These are phyloP conservation scores for Bergia puertoricense DNA, from an alignment of 92 coral and sea anemone species.

Conservation along the genomic window DNA sequence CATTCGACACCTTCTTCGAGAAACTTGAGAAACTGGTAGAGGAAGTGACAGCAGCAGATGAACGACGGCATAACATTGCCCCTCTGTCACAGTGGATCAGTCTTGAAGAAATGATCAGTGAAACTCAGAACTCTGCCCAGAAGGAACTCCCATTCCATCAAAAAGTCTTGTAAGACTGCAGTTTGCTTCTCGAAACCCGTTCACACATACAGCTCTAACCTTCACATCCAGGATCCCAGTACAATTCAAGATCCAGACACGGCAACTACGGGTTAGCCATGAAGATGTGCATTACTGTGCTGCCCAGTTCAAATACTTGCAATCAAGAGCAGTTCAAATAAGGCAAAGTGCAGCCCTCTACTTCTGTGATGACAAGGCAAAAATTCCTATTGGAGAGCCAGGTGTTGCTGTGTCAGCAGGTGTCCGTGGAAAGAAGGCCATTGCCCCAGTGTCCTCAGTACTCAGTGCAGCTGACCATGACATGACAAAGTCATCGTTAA, in stretches of 20 bases:
- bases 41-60: slow-evolving; percentile 31
- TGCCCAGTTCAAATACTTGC: slow-evolving; percentile 31
- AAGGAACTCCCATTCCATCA: slow-evolving; percentile 46
- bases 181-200: slow-evolving; percentile 53
- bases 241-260: slow-evolving; percentile 24
- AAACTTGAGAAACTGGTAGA: neutral
- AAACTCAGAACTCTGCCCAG: slow-evolving; percentile 33
- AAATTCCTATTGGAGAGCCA: too few species aligned
- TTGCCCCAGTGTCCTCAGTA: too few species aligned
- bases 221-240: slow-evolving; percentile 37
- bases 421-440: too few species aligned
- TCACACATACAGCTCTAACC: slow-evolving; percentile 32
- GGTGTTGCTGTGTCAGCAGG: too few species aligned
- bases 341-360: too few species aligned
- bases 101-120: slow-evolving; percentile 31
- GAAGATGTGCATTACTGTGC: slow-evolving; percentile 46
- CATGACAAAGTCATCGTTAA: too few species aligned
- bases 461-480: too few species aligned
- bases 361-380: too few species aligned
- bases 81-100: slow-evolving; percentile 43
- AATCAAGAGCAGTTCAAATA: too few species aligned
- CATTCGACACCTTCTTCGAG: slow-evolving; percentile 25
- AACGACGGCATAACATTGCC: slow-evolving; percentile 50
- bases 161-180: slow-evolving; percentile 46
- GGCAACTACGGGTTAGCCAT: slow-evolving; percentile 42